Evolutionary conservation across 2,888 invertebrate species (phyloP).

Genomic region (Drosophila helvetica): DNA sequence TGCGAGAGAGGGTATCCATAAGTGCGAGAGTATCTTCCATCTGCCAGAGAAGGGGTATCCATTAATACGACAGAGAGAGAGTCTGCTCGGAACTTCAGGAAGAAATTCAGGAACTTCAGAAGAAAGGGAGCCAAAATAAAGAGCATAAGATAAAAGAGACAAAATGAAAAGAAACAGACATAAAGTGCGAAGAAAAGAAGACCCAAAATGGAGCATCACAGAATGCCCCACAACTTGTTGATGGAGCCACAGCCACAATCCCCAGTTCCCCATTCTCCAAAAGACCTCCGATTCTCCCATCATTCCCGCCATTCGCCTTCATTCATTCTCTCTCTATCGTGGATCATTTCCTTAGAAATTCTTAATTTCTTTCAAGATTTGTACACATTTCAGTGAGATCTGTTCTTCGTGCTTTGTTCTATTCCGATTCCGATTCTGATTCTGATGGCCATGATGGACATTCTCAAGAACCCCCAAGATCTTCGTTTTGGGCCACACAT

Average conservation of each 20-base stretch:
- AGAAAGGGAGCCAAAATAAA: neutral
- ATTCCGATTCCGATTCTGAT: conserved; percentile 13
- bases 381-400: conserved; percentile 20
- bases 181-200: neutral
- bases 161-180: neutral
- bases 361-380: conserved; percentile 27
- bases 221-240: conserved; percentile 63
- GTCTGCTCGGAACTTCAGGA: no score
- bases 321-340: conserved; percentile 20
- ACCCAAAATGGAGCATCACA: neutral
- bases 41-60: neutral
- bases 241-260: conserved; percentile 52
- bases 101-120: no score
- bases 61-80: neutral
- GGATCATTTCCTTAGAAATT: conserved; percentile 62
- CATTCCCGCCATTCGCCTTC: conserved; percentile 4
- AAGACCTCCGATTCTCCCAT: neutral
- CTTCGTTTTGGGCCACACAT: conserved; percentile 51
- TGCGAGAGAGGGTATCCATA: neutral
- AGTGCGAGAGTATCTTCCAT: neutral
- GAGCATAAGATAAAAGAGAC: no score
- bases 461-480: conserved; percentile 63
- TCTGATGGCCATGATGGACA: conserved; percentile 67
- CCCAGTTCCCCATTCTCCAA: neutral
- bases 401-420: conserved; percentile 19